phyloP scores from a whole-genome alignment of 2,113 vertebrate genomes.

The Calidris pugnax region DNA sequence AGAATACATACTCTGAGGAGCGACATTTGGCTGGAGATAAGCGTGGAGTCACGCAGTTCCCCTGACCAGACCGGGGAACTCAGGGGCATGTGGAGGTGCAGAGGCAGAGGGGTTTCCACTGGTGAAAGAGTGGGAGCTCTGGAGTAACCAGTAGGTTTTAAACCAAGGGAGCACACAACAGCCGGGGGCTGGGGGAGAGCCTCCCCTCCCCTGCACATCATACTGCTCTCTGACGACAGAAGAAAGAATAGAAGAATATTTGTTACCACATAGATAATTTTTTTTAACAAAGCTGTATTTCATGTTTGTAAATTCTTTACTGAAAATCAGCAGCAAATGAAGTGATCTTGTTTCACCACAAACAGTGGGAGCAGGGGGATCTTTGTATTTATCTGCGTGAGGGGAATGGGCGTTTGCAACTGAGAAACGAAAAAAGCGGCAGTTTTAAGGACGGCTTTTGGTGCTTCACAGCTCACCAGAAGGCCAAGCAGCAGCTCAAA shows the following conservation, averaged over 20 bases:
- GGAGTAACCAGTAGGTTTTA: not conserved
- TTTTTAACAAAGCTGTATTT: not conserved
- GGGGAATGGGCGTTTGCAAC: not conserved
- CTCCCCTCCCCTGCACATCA: not conserved
- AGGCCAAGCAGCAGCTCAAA: not conserved
- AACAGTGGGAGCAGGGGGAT: not conserved
- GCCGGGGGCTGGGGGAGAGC: fast-evolving
- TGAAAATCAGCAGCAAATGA: not conserved
- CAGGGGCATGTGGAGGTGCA: not conserved
- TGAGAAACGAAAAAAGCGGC: not conserved
- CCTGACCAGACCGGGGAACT: not conserved
- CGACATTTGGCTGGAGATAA: not conserved
- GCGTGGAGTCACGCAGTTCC: not conserved
- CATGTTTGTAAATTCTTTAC: not conserved
- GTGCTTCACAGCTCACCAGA: not conserved
- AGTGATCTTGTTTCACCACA: not conserved
- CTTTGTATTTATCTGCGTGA: not conserved
- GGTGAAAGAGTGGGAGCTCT: not conserved
- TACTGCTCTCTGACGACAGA: not conserved
- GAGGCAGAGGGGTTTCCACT: not conserved
- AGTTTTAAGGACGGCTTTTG: not conserved
- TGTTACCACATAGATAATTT: not conserved
- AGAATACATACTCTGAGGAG: not conserved
- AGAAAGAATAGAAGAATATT: not conserved
- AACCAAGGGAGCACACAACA: not conserved